Percentiles rank a stretch among this genome's conserved stretches.
Evolutionary conservation across 2,113 vertebrate genomes (phyloP).

Genomic region (Equus quagga): DNA sequence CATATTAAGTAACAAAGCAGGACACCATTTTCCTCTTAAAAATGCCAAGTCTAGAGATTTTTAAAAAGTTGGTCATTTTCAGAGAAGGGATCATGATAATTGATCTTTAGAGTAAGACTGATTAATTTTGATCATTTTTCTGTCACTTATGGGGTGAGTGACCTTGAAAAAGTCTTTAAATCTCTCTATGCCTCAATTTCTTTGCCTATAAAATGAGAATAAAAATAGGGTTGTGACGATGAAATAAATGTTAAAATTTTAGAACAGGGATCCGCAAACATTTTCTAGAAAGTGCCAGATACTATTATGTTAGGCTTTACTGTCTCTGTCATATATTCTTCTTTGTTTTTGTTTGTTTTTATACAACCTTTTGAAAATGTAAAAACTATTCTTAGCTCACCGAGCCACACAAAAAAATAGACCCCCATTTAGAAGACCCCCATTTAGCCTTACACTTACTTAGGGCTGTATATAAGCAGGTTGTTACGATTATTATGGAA

Average conservation of each 20-base stretch:
- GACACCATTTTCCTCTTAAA: neutral
- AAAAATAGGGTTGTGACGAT: neutral
- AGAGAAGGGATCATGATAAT: neutral
- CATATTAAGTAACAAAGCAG: neutral
- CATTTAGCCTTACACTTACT: neutral
- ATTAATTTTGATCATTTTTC: neutral
- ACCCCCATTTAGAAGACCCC: neutral
- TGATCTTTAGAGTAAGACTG: conserved; percentile 7
- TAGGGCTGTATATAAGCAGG: neutral
- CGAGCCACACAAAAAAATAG: neutral
- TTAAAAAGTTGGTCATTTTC: neutral
- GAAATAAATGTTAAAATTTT: neutral
- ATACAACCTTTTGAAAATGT: neutral
- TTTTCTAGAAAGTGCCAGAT: neutral
- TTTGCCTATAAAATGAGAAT: neutral
- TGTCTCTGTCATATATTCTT: neutral
- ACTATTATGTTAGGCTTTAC: neutral
- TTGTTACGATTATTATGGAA: neutral
- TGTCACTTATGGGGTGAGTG: neutral
- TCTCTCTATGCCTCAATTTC: neutral
- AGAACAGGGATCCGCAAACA: neutral
- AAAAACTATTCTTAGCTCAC: neutral
- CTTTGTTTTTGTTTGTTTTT: neutral
- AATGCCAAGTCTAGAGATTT: neutral
- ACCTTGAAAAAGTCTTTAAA: neutral